phyloP scores from a whole-genome alignment of 2,888 invertebrate genomes.

The Volucella inflata region DNA sequence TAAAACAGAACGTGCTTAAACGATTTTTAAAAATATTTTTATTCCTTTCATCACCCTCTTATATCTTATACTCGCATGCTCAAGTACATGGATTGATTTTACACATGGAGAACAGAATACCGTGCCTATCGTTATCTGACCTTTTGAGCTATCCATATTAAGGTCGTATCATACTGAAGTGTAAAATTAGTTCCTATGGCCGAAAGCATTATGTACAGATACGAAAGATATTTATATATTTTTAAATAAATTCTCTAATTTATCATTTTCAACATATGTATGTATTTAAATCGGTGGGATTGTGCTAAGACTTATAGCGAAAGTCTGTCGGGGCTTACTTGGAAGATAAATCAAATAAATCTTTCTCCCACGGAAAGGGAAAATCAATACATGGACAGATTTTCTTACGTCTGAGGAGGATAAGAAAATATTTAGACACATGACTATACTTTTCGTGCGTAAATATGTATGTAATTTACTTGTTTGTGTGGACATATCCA shows the following conservation, averaged over 20 bases:
- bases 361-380: conserved; percentile 17
- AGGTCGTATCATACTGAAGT: too few species aligned
- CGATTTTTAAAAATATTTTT: too few species aligned
- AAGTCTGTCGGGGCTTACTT: background rate
- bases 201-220: background rate
- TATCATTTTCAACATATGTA: conserved; percentile 7
- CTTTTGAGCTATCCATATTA: too few species aligned
- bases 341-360: conserved; percentile 29
- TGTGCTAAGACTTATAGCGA: conserved; percentile 7
- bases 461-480: too few species aligned
- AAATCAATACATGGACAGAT: conserved; percentile 36
- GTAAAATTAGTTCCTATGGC: background rate
- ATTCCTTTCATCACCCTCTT: too few species aligned
- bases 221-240: background rate
- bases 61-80: too few species aligned
- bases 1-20: too few species aligned
- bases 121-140: too few species aligned
- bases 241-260: conserved; percentile 11
- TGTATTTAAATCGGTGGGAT: background rate
- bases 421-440: background rate
- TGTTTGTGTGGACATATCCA: too few species aligned
- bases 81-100: too few species aligned
- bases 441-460: background rate
- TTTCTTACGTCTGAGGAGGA: conserved; percentile 42
- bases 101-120: too few species aligned